Evolutionary conservation across 2,888 invertebrate genomes (phyloP).

Genomic region (Osedax fenrisi): DNA sequence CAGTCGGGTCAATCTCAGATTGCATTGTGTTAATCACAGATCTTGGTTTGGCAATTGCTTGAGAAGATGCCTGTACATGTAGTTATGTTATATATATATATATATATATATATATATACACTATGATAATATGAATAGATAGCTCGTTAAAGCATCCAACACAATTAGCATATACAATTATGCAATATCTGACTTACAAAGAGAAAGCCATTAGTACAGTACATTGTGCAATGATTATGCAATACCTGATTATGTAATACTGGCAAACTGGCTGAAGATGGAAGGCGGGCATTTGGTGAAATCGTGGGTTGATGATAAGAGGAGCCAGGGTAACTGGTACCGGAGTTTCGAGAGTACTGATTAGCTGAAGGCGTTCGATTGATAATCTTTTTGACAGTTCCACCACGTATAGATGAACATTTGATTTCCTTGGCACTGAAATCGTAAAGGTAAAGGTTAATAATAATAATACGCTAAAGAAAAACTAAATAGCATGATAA

Average conservation of each 20-base stretch:
- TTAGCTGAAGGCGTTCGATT: slow-evolving; percentile 29
- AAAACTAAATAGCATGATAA: too few relatives aligned
- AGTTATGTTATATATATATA: too few relatives aligned
- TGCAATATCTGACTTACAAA: too few relatives aligned
- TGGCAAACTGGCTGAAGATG: neutral
- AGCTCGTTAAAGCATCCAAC: too few relatives aligned
- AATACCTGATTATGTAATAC: neutral
- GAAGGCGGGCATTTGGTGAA: neutral
- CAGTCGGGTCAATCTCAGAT: neutral
- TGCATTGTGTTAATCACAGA: neutral
- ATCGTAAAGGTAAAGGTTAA: neutral
- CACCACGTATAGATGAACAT: slow-evolving; percentile 76
- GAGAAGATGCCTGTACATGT: neutral
- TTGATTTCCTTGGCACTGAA: slow-evolving; percentile 81
- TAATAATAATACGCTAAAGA: too few relatives aligned
- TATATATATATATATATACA: too few relatives aligned
- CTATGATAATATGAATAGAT: too few relatives aligned
- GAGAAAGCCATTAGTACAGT: too few relatives aligned
- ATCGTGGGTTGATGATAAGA: neutral
- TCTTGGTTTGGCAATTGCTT: neutral
- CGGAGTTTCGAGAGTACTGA: neutral
- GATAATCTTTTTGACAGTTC: slow-evolving; percentile 37
- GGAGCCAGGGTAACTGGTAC: neutral
- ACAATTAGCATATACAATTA: too few relatives aligned
- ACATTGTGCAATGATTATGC: too few relatives aligned